Percentiles rank a stretch among this genome's conserved stretches.
Conservation (phyloP, 1,140 invertebrate genomes). For the Trypoxylus dichotomus region DNA sequence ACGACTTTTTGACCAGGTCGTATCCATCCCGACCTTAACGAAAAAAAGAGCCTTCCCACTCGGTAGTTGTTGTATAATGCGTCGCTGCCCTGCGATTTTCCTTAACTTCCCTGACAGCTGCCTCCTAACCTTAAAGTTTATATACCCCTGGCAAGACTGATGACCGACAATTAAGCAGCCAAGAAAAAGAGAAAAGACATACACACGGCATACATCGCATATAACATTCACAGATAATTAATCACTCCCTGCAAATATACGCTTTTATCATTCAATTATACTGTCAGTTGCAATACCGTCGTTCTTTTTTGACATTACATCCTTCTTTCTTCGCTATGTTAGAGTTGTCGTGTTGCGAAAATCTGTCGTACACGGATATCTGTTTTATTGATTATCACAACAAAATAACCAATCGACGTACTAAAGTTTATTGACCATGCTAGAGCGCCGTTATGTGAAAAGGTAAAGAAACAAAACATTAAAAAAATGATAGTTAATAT, state of each 20-base stretch:
- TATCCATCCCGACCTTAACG: conserved; percentile 7
- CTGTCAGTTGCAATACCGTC: conserved; percentile 11
- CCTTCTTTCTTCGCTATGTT: background rate
- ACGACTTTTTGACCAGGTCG: conserved; percentile 3
- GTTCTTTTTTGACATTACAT: conserved; percentile 1
- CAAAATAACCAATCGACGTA: background rate
- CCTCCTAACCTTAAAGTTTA: background rate
- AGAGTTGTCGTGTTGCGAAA: conserved; percentile 9
- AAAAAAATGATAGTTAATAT: no score
- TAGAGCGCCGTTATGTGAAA: no score
- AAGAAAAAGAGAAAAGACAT: background rate
- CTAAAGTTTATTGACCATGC: no score
- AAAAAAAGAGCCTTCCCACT: background rate
- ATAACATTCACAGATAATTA: conserved; percentile 18
- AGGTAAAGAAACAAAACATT: no score
- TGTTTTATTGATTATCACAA: background rate
- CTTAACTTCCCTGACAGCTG: background rate
- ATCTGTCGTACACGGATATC: background rate
- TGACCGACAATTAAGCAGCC: background rate
- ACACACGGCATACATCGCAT: conserved; percentile 1
- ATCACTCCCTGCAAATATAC: conserved; percentile 19
- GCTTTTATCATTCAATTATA: conserved; percentile 24
- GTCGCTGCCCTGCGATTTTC: background rate
- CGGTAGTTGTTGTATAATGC: background rate
- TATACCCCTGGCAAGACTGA: conserved; percentile 10